These are phyloP conservation scores for Dysmachus trigonus DNA, from an alignment of 2,888 invertebrate species.

Conservation along the genomic window DNA sequence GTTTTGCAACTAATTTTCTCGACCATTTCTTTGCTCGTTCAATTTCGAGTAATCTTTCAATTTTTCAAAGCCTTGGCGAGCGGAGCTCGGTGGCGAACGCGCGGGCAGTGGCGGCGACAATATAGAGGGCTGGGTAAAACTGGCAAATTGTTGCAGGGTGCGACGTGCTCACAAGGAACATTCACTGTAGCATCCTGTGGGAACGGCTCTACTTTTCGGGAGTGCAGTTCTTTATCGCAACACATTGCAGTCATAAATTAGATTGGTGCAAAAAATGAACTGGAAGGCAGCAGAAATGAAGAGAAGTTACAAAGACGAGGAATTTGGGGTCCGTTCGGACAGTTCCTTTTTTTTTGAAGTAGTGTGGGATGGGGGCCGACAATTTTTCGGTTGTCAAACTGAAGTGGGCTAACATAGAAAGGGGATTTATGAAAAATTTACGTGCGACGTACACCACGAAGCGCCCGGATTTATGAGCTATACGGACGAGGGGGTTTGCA, in stretches of 20 bases:
- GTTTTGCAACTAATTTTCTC: constrained; percentile 15
- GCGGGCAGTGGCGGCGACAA: background rate
- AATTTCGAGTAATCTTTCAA: constrained; percentile 21
- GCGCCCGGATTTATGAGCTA: background rate
- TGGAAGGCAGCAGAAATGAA: background rate
- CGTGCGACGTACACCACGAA: background rate
- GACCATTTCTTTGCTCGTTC: constrained; percentile 14
- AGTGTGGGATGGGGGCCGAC: background rate
- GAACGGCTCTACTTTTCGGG: background rate
- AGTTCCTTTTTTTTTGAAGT: background rate
- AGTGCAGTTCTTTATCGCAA: constrained; percentile 27
- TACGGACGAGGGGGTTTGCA: background rate
- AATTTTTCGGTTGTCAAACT: background rate
- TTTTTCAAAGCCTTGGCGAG: constrained; percentile 11
- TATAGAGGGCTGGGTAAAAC: background rate
- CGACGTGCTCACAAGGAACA: background rate
- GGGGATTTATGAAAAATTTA: constrained; percentile 6
- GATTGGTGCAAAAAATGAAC: background rate
- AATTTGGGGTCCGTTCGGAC: background rate
- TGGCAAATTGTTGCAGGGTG: constrained; percentile 7
- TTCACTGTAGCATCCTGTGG: background rate
- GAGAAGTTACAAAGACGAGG: background rate
- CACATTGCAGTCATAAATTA: constrained; percentile 37
- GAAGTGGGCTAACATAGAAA: background rate
- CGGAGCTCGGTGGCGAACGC: too few relatives aligned